phyloP scores from a whole-genome alignment of 2,797 vertebrate species.

The Spatula versicolor region DNA sequence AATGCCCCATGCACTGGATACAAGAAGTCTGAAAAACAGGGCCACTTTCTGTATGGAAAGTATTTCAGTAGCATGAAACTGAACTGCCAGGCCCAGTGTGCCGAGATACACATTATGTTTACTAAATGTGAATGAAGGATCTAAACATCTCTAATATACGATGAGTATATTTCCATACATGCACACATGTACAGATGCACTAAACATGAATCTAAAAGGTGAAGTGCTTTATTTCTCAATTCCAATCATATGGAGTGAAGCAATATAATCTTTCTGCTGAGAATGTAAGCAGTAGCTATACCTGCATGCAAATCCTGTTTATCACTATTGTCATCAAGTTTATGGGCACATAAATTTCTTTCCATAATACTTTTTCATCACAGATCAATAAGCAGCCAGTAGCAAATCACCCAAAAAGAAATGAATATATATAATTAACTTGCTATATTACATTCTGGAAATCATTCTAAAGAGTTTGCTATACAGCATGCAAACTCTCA shows the following conservation, averaged over 20 bases:
- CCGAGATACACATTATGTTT: not conserved
- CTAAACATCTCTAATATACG: not conserved
- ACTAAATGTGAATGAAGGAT: not conserved
- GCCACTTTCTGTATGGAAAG: accelerated
- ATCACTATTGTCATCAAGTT: constrained; percentile 7
- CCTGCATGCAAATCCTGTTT: constrained; percentile 40
- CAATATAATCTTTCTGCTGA: not conserved
- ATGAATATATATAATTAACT: constrained; percentile 35
- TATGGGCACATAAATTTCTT: constrained; percentile 44
- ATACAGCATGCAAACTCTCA: not conserved
- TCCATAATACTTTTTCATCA: constrained; percentile 44
- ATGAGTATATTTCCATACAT: not conserved
- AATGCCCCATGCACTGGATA: not conserved
- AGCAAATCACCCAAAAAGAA: constrained; percentile 37
- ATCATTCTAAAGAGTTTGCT: not conserved
- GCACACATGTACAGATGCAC: not conserved
- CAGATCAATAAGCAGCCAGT: constrained; percentile 42
- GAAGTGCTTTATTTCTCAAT: not conserved
- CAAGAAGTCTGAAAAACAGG: not conserved
- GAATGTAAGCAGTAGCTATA: not conserved
- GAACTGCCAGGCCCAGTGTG: not conserved
- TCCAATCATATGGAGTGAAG: not conserved
- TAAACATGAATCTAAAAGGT: not conserved
- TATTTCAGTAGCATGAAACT: not conserved
- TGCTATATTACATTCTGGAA: not conserved